Base-by-base conservation (phyloP, 2,888 invertebrate genomes). In the Netelia inedita region DNA sequence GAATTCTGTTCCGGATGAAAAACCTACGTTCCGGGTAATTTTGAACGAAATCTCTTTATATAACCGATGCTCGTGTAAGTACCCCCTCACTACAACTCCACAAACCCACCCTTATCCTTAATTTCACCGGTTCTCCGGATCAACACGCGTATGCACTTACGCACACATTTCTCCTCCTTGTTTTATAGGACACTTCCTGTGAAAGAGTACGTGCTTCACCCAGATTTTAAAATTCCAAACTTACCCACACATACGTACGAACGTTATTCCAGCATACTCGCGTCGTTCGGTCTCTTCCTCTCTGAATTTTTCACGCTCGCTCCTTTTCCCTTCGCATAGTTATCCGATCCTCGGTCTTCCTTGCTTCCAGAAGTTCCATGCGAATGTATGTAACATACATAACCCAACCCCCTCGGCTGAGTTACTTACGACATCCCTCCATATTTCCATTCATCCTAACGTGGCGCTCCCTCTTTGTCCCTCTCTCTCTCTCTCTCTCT, bases 141-240 rank as follows among this genome's bases (percentile, higher is more conserved):
- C 69, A 55, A 46, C 41, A 46, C 46, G 21, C 28, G 43, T 68
- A 61, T 78, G 59, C 66, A 23, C 76, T 68, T 16, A 16, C 9
- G 63, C 76, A 55, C 14, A 61, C 57, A 43, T 28, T 59, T 11
- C 57, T 46, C 57, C 55, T 28, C 8, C 28, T 10, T 16, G 43
- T 16, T 16, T 35, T 55, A 21, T 43, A 75, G 28, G 28, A 28
- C 28, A 28, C 28, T 28, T 28, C 5, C 28, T 28, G 28, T 28
- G 19, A 14, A 21, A 59, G 61, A 23, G 69, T 69, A 69, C 53
- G 78, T n/a, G 71, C 79, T 55, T 72, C 63, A 46, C 65, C 57
- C 50, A 72, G 55, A 72, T 76, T 71, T 82, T 28, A 46, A 82
- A 82, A 82, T 82, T 78, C 59, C 72, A 43, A 76, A 82, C 66